These are phyloP conservation scores for Rutilus rutilus DNA, from an alignment of 2,113 vertebrate species.

Conservation along the genomic window DNA sequence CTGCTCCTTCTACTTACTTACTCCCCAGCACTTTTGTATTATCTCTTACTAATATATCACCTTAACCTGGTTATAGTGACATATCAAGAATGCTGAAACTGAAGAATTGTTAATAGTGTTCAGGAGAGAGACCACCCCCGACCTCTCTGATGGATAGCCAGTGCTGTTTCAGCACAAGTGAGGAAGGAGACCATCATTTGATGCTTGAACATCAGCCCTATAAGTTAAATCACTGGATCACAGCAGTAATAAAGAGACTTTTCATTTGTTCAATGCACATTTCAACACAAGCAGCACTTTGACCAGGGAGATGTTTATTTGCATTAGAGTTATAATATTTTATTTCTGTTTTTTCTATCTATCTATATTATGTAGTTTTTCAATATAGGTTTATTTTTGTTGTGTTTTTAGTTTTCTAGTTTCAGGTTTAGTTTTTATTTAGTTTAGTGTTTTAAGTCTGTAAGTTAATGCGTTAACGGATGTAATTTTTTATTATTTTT, in stretches of 20 bases:
- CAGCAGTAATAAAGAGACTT: constrained; percentile 37
- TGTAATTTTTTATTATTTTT: too few species aligned
- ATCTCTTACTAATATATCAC: constrained; percentile 27
- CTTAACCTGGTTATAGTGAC: constrained; percentile 15
- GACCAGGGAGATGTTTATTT: background rate
- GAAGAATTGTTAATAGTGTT: constrained; percentile 21
- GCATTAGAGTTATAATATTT: background rate
- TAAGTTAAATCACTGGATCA: constrained; percentile 9
- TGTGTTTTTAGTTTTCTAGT: background rate
- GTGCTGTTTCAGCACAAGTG: constrained; percentile 42
- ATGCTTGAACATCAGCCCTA: constrained; percentile 30
- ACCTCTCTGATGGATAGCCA: constrained; percentile 31
- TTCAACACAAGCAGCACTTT: background rate
- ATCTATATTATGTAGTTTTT: background rate
- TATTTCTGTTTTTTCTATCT: background rate
- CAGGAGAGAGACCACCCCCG: constrained; percentile 13
- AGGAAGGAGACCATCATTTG: constrained; percentile 20
- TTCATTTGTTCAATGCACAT: background rate
- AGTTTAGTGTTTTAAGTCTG: too few species aligned
- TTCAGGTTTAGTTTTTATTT: too few species aligned
- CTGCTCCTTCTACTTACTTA: background rate
- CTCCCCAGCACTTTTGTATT: background rate
- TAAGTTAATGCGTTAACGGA: too few species aligned
- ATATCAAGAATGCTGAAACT: constrained; percentile 43
- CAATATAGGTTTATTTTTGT: background rate